phyloP scores from a whole-genome alignment of 1,140 invertebrate genomes.

The Arctopsyche grandis region DNA sequence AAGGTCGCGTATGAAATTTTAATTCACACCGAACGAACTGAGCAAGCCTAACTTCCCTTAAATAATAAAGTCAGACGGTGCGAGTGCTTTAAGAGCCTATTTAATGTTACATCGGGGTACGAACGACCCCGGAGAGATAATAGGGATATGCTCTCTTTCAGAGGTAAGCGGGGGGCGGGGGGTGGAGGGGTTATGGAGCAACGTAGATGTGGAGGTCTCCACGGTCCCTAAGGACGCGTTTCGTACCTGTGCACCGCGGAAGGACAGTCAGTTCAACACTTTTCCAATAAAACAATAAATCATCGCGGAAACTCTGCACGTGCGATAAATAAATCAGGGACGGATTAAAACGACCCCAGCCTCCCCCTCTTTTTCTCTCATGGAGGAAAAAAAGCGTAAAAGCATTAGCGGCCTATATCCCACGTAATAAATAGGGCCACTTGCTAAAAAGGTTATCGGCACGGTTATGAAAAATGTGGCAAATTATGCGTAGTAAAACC shows the following conservation, averaged over 20 bases:
- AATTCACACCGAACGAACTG: background rate
- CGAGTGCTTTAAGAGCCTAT: slow-evolving; percentile 37
- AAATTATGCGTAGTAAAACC: too few relatives aligned
- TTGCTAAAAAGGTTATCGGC: background rate
- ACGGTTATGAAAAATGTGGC: background rate
- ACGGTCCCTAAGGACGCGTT: background rate
- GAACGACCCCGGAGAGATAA: background rate
- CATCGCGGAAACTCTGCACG: background rate
- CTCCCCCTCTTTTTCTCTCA: background rate
- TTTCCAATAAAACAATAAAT: background rate
- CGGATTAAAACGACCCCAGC: background rate
- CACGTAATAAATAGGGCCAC: background rate
- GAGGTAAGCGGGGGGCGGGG: background rate
- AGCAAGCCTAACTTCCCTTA: background rate
- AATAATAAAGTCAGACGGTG: slow-evolving; percentile 34
- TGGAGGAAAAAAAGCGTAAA: background rate
- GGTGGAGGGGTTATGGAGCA: too few relatives aligned
- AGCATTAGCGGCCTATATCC: background rate
- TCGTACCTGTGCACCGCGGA: too few relatives aligned
- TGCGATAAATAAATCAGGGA: background rate
- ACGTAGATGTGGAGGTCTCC: background rate
- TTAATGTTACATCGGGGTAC: slow-evolving; percentile 32
- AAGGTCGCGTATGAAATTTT: background rate
- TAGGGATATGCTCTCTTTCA: background rate
- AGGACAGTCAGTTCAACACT: background rate